These are phyloP conservation scores for Drosophila colorata DNA, from an alignment of 2,888 invertebrate genomes.

Conservation along the genomic window DNA sequence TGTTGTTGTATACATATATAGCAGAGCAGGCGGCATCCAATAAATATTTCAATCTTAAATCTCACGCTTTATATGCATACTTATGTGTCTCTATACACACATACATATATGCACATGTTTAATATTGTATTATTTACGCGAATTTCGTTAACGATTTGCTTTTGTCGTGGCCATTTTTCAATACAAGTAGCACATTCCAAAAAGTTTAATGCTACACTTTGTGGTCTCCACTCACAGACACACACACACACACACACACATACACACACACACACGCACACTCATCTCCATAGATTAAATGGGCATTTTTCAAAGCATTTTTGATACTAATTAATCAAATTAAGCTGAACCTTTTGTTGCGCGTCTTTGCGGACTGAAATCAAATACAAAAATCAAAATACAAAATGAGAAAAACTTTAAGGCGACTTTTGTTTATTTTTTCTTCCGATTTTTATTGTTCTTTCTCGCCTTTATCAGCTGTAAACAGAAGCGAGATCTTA, in stretches of 20 bases:
- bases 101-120: constrained; percentile 6
- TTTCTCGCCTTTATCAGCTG: constrained; percentile 8
- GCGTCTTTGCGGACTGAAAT: constrained; percentile 26
- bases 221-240: constrained; percentile 17
- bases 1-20: constrained; percentile 63
- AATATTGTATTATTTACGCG: constrained; percentile 45
- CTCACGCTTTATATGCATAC: constrained; percentile 64
- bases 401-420: constrained; percentile 1
- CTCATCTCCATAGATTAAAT: constrained; percentile 35
- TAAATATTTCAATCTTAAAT: constrained; percentile 76
- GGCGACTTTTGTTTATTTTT: constrained; percentile 15
- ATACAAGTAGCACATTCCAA: constrained; percentile 78
- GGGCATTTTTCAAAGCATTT: constrained; percentile 61
- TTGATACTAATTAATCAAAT: constrained; percentile 78
- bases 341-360: constrained; percentile 76
- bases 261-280: constrained; percentile 1
- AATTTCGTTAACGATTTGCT: constrained; percentile 44
- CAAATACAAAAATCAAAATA: constrained; percentile 17
- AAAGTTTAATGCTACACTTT: constrained; percentile 57
- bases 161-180: constrained; percentile 70
- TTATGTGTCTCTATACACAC: constrained; percentile 6
- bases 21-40: constrained; percentile 51
- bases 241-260: constrained; percentile 7
- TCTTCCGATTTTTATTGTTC: constrained; percentile 12
- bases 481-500: constrained; percentile 12